Conservation (phyloP, 2,888 invertebrate genomes). For the Antheraea assamensis region DNA sequence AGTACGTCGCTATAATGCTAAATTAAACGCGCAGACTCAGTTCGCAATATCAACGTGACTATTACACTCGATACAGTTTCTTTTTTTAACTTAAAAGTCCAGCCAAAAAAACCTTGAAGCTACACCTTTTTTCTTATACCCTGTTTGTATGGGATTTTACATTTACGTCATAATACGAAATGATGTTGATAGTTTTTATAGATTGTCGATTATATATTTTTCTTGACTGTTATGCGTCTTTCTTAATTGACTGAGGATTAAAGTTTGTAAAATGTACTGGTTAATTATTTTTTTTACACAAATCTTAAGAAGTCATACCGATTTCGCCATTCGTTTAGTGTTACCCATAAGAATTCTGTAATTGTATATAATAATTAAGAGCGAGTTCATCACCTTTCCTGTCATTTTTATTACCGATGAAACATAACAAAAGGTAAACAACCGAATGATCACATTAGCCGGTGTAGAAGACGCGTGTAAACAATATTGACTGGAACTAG, state of each 20-base stretch:
- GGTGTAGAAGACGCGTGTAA: constrained; percentile 33
- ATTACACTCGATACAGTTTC: not conserved
- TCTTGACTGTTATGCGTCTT: not conserved
- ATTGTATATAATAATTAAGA: not conserved
- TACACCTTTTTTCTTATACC: constrained; percentile 5
- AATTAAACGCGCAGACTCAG: not conserved
- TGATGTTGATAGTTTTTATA: constrained; percentile 7
- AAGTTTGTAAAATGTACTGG: not conserved
- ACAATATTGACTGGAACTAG: constrained; percentile 48
- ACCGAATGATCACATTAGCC: constrained; percentile 32
- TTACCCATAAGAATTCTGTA: too few relatives aligned
- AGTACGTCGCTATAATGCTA: not conserved
- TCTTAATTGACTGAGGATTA: not conserved
- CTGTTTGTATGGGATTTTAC: constrained; percentile 7
- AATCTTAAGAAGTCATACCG: too few relatives aligned
- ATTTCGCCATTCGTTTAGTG: too few relatives aligned
- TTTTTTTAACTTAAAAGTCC: not conserved
- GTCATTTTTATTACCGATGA: constrained; percentile 22
- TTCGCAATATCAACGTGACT: not conserved
- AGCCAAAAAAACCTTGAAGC: not conserved
- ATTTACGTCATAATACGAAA: constrained; percentile 9
- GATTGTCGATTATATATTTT: not conserved
- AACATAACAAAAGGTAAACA: constrained; percentile 34
- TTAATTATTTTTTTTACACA: not conserved
- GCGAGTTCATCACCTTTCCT: not conserved